Evolutionary conservation across 2,888 invertebrate genomes (phyloP).

Genomic region (Harpalus rufipes): DNA sequence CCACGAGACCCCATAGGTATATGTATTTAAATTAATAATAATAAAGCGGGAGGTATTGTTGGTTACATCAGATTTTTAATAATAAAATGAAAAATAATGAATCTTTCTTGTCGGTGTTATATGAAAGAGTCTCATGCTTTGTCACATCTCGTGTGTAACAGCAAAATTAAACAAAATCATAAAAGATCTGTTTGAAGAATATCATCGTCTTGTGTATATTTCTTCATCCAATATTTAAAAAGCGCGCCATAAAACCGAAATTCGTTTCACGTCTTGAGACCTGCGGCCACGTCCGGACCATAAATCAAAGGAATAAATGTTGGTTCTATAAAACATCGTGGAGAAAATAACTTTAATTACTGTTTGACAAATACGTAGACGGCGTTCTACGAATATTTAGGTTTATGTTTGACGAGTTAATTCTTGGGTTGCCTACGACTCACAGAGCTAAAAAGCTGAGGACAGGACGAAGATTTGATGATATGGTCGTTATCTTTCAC

Average conservation of each 20-base stretch:
- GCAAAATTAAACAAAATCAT: constrained; percentile 42
- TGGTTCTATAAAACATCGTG: constrained; percentile 64
- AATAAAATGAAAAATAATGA: background rate
- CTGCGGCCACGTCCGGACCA: constrained; percentile 54
- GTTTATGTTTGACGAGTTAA: constrained; percentile 63
- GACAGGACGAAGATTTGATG: constrained; percentile 29
- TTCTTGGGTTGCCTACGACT: constrained; percentile 32
- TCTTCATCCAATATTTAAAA: constrained; percentile 54
- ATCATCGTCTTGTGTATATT: constrained; percentile 23
- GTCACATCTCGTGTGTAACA: constrained; percentile 5
- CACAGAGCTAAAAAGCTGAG: constrained; percentile 44
- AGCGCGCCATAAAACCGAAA: constrained; percentile 56
- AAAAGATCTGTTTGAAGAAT: constrained; percentile 26
- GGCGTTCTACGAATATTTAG: constrained; percentile 56
- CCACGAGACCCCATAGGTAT: no score
- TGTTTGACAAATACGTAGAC: constrained; percentile 63
- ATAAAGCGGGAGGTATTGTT: no score
- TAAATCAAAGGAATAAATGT: constrained; percentile 65
- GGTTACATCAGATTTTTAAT: no score
- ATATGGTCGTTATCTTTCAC: background rate
- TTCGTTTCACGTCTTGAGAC: constrained; percentile 47
- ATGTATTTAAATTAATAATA: no score
- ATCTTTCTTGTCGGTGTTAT: background rate
- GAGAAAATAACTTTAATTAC: constrained; percentile 66
- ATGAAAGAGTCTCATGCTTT: constrained; percentile 1